Base-by-base conservation (phyloP, 2,888 invertebrate species). In the Brachyptera risi region DNA sequence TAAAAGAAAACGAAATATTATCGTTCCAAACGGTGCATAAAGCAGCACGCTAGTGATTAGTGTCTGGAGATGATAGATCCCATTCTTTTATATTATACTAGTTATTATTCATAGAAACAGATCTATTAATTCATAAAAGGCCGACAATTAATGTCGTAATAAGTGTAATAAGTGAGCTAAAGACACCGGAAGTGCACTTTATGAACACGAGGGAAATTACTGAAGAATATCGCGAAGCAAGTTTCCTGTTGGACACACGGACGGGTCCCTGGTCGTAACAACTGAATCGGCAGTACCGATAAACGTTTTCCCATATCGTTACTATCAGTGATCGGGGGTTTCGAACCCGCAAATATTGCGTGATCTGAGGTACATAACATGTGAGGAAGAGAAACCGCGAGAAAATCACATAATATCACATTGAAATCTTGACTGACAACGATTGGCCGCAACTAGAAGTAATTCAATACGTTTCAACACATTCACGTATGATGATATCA, bases 111-210 rank as follows among this genome's bases (percentile, higher is more conserved):
- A 35, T 47, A 24, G n/a, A 4, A 24, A 24, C n/a, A n/a, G n/a
- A n/a, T n/a, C n/a, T n/a, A 47, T 47, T 21, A 47, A 47, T 13
- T 15, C 35, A 37, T 54, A 35, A 21, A n/a, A n/a, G 23, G 54
- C 54, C 23, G 35, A 15, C 54, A 54, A 54, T 54, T 54, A 54
- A 54, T 37, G 54, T 19, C 13, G 54, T 37, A 54, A 54, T 37
- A 54, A 37, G 21, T 4, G 11, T 19, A 5, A 44, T n/a, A n/a
- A n/a, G n/a, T 37, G n/a, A 54, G 17, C 35, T 24, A 24, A 47
- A 35, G 54, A 35, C 35, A 54, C 54, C 35, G 54, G 54, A 54
- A 54, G 54, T 19, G 54, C 54, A 37, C 54, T 54, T 54, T 54
- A 54, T 54, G 54, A 54, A 54, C 54, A 54, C 21, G 37, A 54